Base-by-base conservation (phyloP, 2,797 vertebrate genomes). In the Acrossocheilus wenchowensis region DNA sequence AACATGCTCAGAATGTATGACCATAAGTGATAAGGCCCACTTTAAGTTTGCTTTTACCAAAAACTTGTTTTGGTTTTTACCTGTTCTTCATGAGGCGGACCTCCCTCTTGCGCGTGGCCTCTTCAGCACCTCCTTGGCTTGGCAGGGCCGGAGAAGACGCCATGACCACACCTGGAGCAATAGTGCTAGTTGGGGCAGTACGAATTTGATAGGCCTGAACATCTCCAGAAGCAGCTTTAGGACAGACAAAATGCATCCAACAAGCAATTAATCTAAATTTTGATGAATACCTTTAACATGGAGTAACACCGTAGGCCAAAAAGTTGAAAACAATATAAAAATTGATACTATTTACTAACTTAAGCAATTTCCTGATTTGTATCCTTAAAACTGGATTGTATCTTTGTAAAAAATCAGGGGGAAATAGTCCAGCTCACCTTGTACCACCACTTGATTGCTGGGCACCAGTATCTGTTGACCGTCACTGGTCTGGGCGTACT, bases 61-160 rank as follows among this genome's bases (percentile, higher is more conserved):
- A 26, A 30, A 14, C 66, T 0, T 64, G 11, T 12, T 48, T 45
- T 15, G 14, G 43, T 41, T 48, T 62, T 50, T 88, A 98, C 98
- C 98, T 98, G 96, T 99, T 99, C 92, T 99, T 99, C 98, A 99
- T 99, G 62, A 99, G 96, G 72, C 98, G 97, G 82, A 99, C 98
- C 94, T 99, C 98, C 87, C 98, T 95, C 94, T 99, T 99, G 72
- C 98, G 97, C 0, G 98, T 98, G 2, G 97, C 98, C 89, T 98
- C 98, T 90, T 98, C 98, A 0, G 98, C 96, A 19, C 95, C 97
- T 85, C 98, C 97, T 12, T 90, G 90, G 36, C 95, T 94, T 0
- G 97, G 97, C 78, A 99, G 93, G 50, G 97, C 97, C 6, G 98
- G 98, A 0, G 98, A 99, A 1, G 98, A 98, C 0, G 98, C 96